Conservation (phyloP, 2,113 vertebrate genomes). For the Mus pahari region DNA sequence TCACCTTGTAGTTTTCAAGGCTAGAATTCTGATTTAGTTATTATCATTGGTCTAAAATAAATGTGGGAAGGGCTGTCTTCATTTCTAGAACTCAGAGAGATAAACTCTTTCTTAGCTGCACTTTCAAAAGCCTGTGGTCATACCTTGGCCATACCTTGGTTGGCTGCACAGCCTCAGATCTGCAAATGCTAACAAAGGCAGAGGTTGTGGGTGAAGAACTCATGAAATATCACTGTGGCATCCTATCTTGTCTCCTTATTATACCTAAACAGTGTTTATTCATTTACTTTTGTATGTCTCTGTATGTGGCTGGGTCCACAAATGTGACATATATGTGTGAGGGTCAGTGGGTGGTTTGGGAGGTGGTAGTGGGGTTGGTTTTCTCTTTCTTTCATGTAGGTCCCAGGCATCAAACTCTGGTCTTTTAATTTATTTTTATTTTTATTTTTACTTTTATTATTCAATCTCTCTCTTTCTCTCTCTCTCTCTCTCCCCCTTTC, state of each 20-base stretch:
- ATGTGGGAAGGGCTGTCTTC: rapidly evolving
- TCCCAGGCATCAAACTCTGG: background rate
- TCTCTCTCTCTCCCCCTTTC: too few species aligned
- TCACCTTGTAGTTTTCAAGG: background rate
- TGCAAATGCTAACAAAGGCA: background rate
- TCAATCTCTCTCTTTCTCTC: too few species aligned
- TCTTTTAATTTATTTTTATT: background rate
- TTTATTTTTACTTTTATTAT: too few species aligned
- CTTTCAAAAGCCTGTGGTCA: background rate
- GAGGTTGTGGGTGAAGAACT: background rate
- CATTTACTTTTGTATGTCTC: background rate
- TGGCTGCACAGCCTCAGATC: too few species aligned
- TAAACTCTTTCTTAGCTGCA: background rate
- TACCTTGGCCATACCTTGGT: background rate
- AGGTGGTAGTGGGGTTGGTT: background rate
- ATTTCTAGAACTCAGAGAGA: background rate
- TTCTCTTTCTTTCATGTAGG: too few species aligned
- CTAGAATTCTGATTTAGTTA: background rate
- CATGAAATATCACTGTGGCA: background rate
- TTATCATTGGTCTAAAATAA: background rate
- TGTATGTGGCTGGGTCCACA: background rate
- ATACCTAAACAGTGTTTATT: background rate
- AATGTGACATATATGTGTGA: background rate
- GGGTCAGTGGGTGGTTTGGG: background rate
- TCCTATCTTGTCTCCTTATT: background rate